A percentile compares a stretch with the other conserved stretches of the same genome.
These are phyloP conservation scores for Astreopora myriophthalma DNA, from an alignment of 64 coral and sea anemone genomes.

Conservation along the genomic window DNA sequence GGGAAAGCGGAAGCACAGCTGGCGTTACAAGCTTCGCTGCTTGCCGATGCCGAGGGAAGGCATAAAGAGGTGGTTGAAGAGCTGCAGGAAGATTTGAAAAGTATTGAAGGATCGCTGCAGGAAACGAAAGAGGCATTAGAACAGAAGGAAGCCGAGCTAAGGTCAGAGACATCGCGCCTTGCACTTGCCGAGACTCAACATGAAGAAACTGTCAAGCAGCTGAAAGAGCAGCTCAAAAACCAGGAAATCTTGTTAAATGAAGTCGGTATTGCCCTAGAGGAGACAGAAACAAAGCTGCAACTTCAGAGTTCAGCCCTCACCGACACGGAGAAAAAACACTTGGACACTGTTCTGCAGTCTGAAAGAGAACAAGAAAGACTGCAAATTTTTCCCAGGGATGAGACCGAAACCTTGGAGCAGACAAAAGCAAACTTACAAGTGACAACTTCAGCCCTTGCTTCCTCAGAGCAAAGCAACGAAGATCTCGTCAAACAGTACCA, in stretches of 20 bases:
- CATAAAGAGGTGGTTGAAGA: background rate
- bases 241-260: background rate
- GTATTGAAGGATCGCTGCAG: background rate
- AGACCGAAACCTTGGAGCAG: background rate
- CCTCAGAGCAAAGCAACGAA: background rate
- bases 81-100: background rate
- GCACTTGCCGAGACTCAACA: no score
- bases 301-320: background rate
- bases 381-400: background rate
- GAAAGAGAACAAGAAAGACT: background rate
- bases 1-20: background rate
- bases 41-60: background rate
- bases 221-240: no score
- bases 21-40: background rate
- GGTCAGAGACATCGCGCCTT: no score
- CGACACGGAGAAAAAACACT: background rate
- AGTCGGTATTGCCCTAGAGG: background rate
- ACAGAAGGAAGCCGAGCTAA: background rate
- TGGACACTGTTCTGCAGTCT: background rate
- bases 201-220: no score
- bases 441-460: background rate
- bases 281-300: background rate
- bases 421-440: background rate
- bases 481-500: background rate
- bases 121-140: background rate